Percentiles rank a stretch among this genome's conserved stretches.
These are phyloP conservation scores for Spinibarbus caldwelli DNA, from an alignment of 2,797 vertebrate genomes.

Conservation along the genomic window DNA sequence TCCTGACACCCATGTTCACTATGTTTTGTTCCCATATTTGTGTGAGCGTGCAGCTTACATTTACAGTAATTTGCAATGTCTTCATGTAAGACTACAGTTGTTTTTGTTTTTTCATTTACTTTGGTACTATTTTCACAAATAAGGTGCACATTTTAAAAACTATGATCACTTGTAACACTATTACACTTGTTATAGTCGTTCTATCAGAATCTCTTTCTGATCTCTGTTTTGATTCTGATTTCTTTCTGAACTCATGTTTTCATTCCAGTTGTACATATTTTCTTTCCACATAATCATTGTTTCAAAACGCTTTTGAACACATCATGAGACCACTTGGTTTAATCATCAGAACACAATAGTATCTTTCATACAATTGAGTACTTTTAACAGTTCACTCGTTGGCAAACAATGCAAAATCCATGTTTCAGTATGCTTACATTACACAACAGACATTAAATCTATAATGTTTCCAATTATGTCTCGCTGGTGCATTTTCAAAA, in stretches of 20 bases:
- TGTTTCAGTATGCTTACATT: neutral
- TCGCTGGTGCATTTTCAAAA: neutral
- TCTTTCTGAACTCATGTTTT: neutral
- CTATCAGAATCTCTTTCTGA: neutral
- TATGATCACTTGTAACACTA: neutral
- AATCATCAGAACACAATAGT: neutral
- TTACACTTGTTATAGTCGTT: neutral
- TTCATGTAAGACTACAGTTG: neutral
- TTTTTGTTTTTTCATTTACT: neutral
- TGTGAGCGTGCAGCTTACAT: neutral
- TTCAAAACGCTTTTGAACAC: neutral
- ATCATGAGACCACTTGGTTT: neutral
- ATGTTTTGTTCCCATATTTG: neutral
- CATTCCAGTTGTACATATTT: neutral
- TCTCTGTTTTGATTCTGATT: too few relatives aligned
- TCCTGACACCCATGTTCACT: neutral
- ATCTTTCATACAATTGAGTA: neutral
- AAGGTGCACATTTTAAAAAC: too few relatives aligned
- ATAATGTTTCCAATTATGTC: constrained; percentile 2
- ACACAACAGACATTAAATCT: neutral
- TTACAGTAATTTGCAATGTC: neutral
- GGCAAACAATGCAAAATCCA: neutral
- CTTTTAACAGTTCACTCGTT: neutral
- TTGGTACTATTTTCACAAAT: too few relatives aligned
- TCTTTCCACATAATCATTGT: neutral